Percentiles rank a stretch among this genome's conserved stretches.
Conservation (phyloP, 2,113 vertebrate genomes). For the Gallinago undulata region DNA sequence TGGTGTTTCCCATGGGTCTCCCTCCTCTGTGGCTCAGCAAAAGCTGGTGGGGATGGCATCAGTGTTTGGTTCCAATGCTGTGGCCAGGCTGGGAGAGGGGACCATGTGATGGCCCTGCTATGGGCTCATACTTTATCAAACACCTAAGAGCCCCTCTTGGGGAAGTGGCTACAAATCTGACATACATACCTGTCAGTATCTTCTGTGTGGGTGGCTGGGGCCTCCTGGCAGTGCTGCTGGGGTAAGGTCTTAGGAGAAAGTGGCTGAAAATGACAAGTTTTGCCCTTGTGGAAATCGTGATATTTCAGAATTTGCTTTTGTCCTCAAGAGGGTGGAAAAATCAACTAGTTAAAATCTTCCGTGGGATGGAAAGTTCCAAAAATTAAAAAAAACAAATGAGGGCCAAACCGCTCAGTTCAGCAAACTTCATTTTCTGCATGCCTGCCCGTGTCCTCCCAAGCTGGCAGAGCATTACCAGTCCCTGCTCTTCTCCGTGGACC, state of each 20-base stretch:
- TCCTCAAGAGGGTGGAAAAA: background rate
- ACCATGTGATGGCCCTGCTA: background rate
- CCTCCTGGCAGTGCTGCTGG: background rate
- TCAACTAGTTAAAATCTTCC: background rate
- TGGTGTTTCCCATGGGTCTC: fast-evolving
- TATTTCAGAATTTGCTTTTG: background rate
- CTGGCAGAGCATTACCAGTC: background rate
- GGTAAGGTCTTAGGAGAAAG: background rate
- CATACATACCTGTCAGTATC: too few relatives aligned
- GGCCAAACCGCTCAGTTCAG: background rate
- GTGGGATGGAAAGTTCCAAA: background rate
- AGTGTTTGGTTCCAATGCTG: background rate
- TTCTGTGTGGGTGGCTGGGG: background rate
- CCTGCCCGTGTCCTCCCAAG: background rate
- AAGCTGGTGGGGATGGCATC: background rate
- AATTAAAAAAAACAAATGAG: background rate
- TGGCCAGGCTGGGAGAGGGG: background rate
- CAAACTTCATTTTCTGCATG: background rate
- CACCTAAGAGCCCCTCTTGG: background rate
- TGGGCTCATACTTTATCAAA: background rate
- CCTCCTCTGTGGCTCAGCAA: background rate
- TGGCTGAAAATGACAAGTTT: background rate
- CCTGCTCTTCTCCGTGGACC: background rate
- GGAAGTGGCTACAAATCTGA: background rate
- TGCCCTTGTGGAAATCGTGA: background rate